phyloP scores from a whole-genome alignment of 2,797 vertebrate species.

The Notolepis coatsorum region DNA sequence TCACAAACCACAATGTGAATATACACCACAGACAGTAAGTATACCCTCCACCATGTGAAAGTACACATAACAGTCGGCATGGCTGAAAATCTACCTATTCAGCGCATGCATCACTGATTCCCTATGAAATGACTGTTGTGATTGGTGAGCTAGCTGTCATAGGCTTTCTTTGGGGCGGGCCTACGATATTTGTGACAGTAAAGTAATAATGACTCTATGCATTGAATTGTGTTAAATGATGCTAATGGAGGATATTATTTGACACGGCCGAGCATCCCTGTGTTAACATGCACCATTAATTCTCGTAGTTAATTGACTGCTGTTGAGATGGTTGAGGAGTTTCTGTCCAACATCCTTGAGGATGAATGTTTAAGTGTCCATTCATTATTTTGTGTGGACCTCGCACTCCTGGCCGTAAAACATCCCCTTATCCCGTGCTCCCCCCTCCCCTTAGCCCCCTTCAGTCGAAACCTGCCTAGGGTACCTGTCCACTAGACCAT shows the following conservation, averaged over 20 bases:
- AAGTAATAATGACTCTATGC: too few relatives aligned
- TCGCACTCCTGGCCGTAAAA: constrained; percentile 31
- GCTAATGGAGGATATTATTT: neutral
- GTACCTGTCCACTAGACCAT: constrained; percentile 49
- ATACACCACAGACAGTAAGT: too few relatives aligned
- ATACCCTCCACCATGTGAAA: too few relatives aligned
- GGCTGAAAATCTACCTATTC: too few relatives aligned
- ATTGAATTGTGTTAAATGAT: too few relatives aligned
- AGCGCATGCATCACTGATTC: neutral
- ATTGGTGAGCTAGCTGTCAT: neutral
- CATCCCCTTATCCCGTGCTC: constrained; percentile 38
- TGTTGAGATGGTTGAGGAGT: neutral
- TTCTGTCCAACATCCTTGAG: neutral
- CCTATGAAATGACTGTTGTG: neutral
- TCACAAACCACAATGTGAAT: too few relatives aligned
- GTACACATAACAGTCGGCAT: too few relatives aligned
- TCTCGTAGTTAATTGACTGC: neutral
- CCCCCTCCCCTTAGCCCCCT: constrained; percentile 30
- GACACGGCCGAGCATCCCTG: too few relatives aligned
- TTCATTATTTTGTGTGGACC: constrained; percentile 16
- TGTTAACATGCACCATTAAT: neutral
- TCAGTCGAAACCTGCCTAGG: constrained; percentile 46
- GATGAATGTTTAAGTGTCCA: neutral
- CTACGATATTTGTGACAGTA: too few relatives aligned
- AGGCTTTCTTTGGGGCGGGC: too few relatives aligned